A percentile compares a stretch with the other conserved stretches of the same genome.
phyloP scores from a whole-genome alignment of 2,113 vertebrate species.

The Alethe diademata region DNA sequence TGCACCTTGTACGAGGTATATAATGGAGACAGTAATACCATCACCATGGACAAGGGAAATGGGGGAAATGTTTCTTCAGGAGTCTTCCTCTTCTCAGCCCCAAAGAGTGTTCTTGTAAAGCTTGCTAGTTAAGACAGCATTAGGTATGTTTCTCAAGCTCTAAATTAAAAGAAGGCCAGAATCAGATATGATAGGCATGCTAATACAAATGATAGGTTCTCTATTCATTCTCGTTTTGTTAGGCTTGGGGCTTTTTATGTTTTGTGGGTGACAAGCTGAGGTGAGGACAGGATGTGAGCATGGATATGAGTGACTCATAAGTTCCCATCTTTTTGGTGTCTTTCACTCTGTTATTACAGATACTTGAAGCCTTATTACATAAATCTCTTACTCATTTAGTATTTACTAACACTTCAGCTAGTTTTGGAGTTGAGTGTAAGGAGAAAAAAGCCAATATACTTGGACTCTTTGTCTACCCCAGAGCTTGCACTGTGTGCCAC shows the following conservation, averaged over 20 bases:
- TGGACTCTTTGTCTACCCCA: neutral
- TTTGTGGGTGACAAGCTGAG: neutral
- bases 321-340: neutral
- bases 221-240: neutral
- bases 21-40: neutral
- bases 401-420: neutral
- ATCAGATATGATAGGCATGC: neutral
- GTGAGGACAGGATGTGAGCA: fast-evolving
- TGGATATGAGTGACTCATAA: neutral
- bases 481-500: neutral
- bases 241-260: neutral
- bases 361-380: neutral
- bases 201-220: neutral
- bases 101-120: neutral
- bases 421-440: neutral
- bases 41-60: neutral
- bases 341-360: neutral
- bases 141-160: neutral
- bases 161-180: neutral
- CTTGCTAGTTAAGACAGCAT: neutral
- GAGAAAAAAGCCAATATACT: neutral
- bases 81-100: neutral
- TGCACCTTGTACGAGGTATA: neutral
- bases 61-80: neutral
- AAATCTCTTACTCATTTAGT: neutral